Conservation (phyloP, 1,140 invertebrate genomes). For the Reticulitermes speratus region DNA sequence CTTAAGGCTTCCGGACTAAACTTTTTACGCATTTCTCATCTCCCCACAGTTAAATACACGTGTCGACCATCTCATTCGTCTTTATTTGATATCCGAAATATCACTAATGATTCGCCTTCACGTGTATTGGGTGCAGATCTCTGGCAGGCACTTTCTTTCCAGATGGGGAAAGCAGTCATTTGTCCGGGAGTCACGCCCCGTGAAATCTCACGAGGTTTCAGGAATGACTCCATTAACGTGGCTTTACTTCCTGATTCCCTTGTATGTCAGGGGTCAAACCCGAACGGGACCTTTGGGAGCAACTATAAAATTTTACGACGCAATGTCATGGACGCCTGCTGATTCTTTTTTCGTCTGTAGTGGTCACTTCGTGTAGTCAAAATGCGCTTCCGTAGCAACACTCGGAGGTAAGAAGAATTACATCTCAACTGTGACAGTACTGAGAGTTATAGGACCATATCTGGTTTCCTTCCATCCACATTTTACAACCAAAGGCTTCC, state of each 20-base stretch:
- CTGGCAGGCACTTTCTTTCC: background rate
- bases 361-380: background rate
- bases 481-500: too few species aligned
- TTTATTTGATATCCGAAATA: too few species aligned
- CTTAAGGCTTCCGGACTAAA: too few species aligned
- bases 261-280: conserved; percentile 2
- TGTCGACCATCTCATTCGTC: too few species aligned
- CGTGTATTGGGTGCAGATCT: too few species aligned
- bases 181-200: background rate
- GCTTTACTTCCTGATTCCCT: background rate
- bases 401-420: background rate
- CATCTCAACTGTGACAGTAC: background rate
- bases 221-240: background rate
- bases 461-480: too few species aligned
- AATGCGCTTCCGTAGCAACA: background rate
- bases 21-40: too few species aligned
- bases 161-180: background rate
- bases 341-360: background rate
- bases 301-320: conserved; percentile 9
- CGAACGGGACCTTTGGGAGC: background rate
- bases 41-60: too few species aligned
- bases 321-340: conserved; percentile 4
- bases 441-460: background rate
- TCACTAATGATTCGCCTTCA: too few species aligned
- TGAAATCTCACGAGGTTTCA: background rate